A percentile compares a stretch with the other conserved stretches of the same genome.
Conservation (phyloP, 2,888 invertebrate species). For the Ecliptopera silaceata region DNA sequence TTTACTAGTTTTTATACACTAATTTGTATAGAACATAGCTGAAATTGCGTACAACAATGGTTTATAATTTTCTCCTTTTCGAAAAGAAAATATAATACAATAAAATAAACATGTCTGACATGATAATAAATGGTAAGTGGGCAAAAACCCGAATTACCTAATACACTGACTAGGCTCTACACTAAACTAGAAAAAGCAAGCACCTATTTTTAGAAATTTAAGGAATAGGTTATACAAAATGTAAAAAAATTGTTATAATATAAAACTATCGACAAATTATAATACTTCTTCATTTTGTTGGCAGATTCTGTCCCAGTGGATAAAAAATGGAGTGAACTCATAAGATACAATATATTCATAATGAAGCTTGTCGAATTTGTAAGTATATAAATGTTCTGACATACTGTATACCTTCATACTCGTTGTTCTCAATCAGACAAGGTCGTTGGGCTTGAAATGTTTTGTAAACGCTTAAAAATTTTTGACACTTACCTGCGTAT, state of each 20-base stretch:
- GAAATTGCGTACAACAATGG: not conserved
- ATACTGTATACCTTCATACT: not conserved
- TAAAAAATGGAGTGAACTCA: constrained; percentile 74
- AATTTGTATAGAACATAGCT: not conserved
- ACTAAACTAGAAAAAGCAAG: too few relatives aligned
- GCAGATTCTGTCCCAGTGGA: constrained; percentile 75
- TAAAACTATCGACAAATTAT: too few relatives aligned
- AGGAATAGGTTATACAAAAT: not conserved
- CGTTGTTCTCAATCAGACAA: not conserved
- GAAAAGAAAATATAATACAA: constrained; percentile 2
- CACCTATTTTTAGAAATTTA: too few relatives aligned
- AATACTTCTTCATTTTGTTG: constrained; percentile 28
- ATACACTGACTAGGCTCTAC: not conserved
- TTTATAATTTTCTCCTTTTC: not conserved
- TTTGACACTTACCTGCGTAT: too few relatives aligned
- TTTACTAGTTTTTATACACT: not conserved
- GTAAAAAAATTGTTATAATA: too few relatives aligned
- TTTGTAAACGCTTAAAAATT: too few relatives aligned
- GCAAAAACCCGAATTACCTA: too few relatives aligned
- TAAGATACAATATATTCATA: constrained; percentile 75
- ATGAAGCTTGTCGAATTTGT: constrained; percentile 78
- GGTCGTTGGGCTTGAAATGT: not conserved
- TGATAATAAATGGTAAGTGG: constrained; percentile 73
- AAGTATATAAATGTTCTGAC: constrained; percentile 48
- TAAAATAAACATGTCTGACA: constrained; percentile 65